phyloP scores from a whole-genome alignment of 2,113 vertebrate species.

The Gavia stellata region DNA sequence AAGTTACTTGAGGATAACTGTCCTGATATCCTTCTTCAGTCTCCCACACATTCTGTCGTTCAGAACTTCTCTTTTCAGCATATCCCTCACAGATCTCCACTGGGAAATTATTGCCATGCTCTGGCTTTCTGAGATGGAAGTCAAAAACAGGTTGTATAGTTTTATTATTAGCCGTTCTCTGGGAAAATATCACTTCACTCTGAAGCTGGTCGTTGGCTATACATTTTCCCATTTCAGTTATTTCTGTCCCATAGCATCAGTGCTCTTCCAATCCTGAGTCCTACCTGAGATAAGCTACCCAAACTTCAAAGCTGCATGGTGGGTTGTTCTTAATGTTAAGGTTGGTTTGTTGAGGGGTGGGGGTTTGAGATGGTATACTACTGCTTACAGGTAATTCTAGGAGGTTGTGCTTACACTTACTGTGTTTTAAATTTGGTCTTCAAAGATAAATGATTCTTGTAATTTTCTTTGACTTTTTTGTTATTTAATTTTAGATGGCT shows the following conservation, averaged over 20 bases:
- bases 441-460: neutral
- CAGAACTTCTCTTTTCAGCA: neutral
- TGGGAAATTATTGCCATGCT: neutral
- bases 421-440: neutral
- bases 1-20: neutral
- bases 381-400: neutral
- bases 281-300: conserved; percentile 10
- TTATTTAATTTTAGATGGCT: neutral
- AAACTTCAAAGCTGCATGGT: neutral
- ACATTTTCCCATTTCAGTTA: neutral
- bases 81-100: neutral
- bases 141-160: neutral
- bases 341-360: neutral
- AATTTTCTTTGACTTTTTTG: neutral
- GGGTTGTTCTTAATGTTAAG: neutral
- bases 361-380: neutral
- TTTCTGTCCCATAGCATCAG: neutral
- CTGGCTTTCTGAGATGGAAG: conserved; percentile 10
- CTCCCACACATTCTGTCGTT: neutral
- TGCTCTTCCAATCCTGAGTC: neutral
- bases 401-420: neutral
- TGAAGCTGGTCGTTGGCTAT: neutral
- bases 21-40: neutral
- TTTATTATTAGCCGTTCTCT: neutral
- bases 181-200: neutral